Percentiles rank a stretch among this genome's conserved stretches.
Conservation (phyloP, 2,113 vertebrate species). For the Dasypus novemcinctus region DNA sequence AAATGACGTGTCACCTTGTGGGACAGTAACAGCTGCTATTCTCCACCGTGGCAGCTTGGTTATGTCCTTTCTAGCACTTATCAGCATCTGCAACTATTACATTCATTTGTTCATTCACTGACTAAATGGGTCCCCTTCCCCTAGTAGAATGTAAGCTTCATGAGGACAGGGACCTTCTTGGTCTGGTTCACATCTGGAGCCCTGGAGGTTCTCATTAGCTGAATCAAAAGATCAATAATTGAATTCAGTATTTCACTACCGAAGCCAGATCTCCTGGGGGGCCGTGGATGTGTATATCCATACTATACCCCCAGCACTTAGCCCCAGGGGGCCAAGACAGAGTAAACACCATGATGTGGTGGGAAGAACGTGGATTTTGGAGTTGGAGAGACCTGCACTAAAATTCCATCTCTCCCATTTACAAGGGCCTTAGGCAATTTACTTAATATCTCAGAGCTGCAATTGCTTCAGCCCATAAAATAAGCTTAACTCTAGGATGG, state of each 20-base stretch:
- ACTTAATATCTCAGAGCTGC: neutral
- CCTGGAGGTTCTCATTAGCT: neutral
- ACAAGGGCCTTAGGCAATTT: neutral
- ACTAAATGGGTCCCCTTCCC: neutral
- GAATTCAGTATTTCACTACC: neutral
- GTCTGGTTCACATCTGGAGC: neutral
- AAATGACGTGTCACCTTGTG: neutral
- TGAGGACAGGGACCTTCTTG: neutral
- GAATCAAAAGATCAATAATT: neutral
- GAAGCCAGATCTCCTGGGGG: neutral
- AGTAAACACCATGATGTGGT: too few relatives aligned
- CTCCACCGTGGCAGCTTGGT: neutral
- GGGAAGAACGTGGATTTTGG: neutral
- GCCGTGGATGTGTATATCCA: neutral
- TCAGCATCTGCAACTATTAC: neutral
- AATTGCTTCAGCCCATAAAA: neutral
- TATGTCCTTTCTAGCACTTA: neutral
- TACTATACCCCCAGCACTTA: neutral
- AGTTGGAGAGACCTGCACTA: neutral
- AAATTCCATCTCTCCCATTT: neutral
- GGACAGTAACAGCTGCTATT: neutral
- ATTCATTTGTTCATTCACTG: neutral
- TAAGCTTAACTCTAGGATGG: neutral
- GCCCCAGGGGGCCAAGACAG: neutral
- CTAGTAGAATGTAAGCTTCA: rapidly evolving